Conservation (phyloP, 2,797 vertebrate species). For the Erethizon dorsatum region DNA sequence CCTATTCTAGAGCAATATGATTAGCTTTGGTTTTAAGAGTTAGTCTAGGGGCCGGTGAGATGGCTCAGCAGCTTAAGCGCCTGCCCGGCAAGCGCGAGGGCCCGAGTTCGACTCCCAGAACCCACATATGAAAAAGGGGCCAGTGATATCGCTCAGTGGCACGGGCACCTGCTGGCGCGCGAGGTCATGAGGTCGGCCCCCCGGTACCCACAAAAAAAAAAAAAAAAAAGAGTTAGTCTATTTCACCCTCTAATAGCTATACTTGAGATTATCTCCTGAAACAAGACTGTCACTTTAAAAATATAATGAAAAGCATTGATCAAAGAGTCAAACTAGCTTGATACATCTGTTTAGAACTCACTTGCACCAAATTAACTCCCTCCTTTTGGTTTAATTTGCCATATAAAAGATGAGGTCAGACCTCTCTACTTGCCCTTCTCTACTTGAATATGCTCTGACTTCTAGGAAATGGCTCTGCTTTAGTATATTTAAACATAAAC, state of each 20-base stretch:
- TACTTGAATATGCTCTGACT: not conserved
- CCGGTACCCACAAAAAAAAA: no score
- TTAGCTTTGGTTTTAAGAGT: not conserved
- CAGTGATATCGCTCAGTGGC: no score
- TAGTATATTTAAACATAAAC: not conserved
- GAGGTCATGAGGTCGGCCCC: no score
- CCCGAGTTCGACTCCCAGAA: no score
- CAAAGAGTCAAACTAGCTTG: not conserved
- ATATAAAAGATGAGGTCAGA: not conserved
- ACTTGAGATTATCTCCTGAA: not conserved
- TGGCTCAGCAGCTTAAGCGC: no score
- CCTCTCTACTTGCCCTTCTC: not conserved
- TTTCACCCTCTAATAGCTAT: not conserved
- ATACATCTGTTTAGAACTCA: not conserved
- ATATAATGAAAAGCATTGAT: not conserved
- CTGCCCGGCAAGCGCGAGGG: no score
- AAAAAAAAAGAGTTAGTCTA: not conserved
- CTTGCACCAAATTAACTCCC: not conserved
- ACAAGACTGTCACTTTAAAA: not conserved
- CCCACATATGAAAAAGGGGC: no score
- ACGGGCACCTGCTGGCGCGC: no score
- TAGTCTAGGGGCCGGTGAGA: no score
- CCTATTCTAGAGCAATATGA: not conserved
- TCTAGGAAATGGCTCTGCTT: not conserved
- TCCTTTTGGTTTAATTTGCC: not conserved